Evolutionary conservation across 2,888 invertebrate species (phyloP), one percentile per base, ranked within the genome.

Genomic region (Eupithecia tripunctaria): DNA sequence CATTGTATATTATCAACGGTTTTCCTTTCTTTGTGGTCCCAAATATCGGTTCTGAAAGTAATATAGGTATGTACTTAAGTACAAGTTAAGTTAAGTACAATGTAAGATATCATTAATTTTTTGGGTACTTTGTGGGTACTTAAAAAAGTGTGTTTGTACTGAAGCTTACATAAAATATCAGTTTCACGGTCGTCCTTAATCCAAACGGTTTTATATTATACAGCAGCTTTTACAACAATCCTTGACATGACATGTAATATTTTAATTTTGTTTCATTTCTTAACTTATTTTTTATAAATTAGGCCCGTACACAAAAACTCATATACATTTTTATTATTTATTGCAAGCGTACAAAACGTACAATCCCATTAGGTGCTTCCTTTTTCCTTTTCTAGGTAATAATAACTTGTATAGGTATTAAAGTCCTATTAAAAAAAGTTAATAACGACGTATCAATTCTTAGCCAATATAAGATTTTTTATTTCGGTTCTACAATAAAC

Each of bases 31-130:
- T 73, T 2, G 71, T 73, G 15, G 8, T 65, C 14, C 69, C 32
- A 25, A 71, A 70, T 25, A 65, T 47, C 15, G 56, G 38, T 41
- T 10, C 76, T 76, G 62, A 47, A 76, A 68, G 38, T 27, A 36
- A 32, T 56, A 65, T 21, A 67, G 41, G 1, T 29, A 12, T 18
- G 47, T 47, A 43, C 18, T 43, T 29, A 0, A 18, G 10, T 32
- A 8, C 10, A 36, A 7, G 7, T 15, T 43, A 14, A 6, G 15
- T 43, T 18, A 18, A 15, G 43, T n/a, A 8, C 6, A 7, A 47
- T n/a, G 47, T 2, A 51, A 67, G 36, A 25, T 43, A 18, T 60
- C 29, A 18, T 27, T 60, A 60, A 21, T 51, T 10, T 12, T 5
- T n/a, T 21, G 21, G 21, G 21, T 21, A 51, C 51, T 51, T 43